These are phyloP conservation scores for Drosophila macrothrix DNA, from an alignment of 2,888 invertebrate genomes.

Conservation along the genomic window DNA sequence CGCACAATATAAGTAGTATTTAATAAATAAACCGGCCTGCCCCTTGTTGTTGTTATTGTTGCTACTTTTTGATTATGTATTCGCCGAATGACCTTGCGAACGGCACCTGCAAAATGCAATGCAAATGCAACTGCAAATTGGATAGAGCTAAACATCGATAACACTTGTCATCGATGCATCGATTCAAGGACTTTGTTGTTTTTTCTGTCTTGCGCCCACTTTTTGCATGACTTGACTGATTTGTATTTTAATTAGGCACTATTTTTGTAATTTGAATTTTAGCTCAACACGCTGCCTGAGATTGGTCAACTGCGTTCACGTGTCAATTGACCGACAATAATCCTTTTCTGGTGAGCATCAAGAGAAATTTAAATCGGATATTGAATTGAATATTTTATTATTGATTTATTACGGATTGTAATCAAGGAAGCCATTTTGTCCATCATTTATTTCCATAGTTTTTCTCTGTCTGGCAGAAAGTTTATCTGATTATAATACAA, in stretches of 20 bases:
- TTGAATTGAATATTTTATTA: neutral
- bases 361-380: neutral
- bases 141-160: conserved; percentile 32
- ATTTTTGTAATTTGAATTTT: conserved; percentile 11
- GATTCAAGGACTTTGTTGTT: conserved; percentile 9
- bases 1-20: conserved; percentile 49
- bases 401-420: neutral
- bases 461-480: neutral
- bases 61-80: conserved; percentile 34
- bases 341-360: conserved; percentile 40
- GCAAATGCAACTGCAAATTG: conserved; percentile 10
- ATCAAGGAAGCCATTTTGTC: neutral
- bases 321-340: conserved; percentile 48
- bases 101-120: conserved; percentile 38
- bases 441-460: neutral
- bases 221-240: neutral
- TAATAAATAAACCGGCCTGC: conserved; percentile 54
- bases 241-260: neutral
- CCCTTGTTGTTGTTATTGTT: conserved; percentile 28
- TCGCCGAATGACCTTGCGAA: conserved; percentile 45
- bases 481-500: neutral
- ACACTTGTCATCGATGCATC: conserved; percentile 29
- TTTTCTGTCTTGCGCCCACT: neutral
- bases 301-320: conserved; percentile 42
- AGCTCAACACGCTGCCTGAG: conserved; percentile 15